Evolutionary conservation across 2,797 vertebrate species (phyloP).

Genomic region (Sciurus carolinensis): DNA sequence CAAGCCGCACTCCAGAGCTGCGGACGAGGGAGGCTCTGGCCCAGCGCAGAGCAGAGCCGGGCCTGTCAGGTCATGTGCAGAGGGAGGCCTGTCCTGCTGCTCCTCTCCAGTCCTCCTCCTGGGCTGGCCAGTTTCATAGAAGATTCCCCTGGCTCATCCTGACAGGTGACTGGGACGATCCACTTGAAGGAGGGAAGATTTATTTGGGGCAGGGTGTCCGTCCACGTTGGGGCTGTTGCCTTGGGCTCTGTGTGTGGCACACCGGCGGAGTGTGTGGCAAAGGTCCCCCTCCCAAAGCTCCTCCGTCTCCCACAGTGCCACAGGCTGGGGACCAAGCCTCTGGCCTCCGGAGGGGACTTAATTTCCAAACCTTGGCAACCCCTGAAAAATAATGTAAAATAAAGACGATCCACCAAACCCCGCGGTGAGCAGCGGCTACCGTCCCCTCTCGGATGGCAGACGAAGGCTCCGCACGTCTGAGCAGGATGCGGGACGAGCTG

Average conservation of each 20-base stretch:
- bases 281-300: neutral
- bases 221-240: neutral
- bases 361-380: neutral
- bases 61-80: neutral
- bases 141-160: neutral
- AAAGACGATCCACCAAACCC: neutral
- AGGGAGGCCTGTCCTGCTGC: neutral
- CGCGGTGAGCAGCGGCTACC: neutral
- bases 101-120: neutral
- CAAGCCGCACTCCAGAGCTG: rapidly evolving
- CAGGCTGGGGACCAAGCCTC: neutral
- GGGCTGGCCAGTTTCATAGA: neutral
- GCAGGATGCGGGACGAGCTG: rapidly evolving
- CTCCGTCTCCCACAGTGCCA: neutral
- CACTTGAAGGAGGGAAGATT: neutral
- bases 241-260: neutral
- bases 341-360: too few species aligned
- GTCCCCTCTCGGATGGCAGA: neutral
- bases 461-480: neutral
- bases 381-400: neutral
- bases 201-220: neutral
- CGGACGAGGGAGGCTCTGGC: neutral
- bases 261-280: too few species aligned
- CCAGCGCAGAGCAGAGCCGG: rapidly evolving
- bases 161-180: neutral